These are phyloP conservation scores for Chrosomus eos DNA, from an alignment of 2,797 vertebrate species.

Conservation along the genomic window DNA sequence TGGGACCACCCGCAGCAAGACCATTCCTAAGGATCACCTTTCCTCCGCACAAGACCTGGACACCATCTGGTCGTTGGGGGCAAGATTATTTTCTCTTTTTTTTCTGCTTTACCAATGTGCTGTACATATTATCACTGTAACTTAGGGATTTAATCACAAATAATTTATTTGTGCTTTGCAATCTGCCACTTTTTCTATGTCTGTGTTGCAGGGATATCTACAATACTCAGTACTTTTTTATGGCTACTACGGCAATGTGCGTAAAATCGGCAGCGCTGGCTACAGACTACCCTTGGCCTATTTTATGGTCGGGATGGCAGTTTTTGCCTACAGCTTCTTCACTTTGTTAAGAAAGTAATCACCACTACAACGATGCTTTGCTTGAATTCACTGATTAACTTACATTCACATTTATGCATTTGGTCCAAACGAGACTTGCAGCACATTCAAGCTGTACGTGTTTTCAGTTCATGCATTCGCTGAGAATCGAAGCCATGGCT, in stretches of 20 bases:
- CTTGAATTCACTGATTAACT: slow-evolving; percentile 17
- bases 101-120: slow-evolving; percentile 55
- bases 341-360: slow-evolving; percentile 93
- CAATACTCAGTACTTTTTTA: slow-evolving; percentile 98
- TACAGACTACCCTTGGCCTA: slow-evolving; percentile 94
- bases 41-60: slow-evolving; percentile 94
- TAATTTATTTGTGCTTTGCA: neutral
- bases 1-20: slow-evolving; percentile 91
- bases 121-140: neutral
- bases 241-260: slow-evolving; percentile 90
- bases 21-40: slow-evolving; percentile 86
- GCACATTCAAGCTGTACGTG: neutral
- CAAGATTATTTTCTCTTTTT: slow-evolving; percentile 70
- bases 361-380: neutral
- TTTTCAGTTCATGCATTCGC: neutral
- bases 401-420: too few relatives aligned
- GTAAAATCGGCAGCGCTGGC: slow-evolving; percentile 90
- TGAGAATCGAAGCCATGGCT: neutral
- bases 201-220: slow-evolving; percentile 87
- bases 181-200: slow-evolving; percentile 11
- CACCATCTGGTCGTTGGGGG: slow-evolving; percentile 99
- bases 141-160: neutral
- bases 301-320: slow-evolving; percentile 97
- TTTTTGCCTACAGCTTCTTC: slow-evolving; percentile 98
- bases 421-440: neutral